Evolutionary conservation across 1,140 invertebrate species (phyloP), one percentile per base, ranked within the genome.

Genomic region (Forficula auricularia): DNA sequence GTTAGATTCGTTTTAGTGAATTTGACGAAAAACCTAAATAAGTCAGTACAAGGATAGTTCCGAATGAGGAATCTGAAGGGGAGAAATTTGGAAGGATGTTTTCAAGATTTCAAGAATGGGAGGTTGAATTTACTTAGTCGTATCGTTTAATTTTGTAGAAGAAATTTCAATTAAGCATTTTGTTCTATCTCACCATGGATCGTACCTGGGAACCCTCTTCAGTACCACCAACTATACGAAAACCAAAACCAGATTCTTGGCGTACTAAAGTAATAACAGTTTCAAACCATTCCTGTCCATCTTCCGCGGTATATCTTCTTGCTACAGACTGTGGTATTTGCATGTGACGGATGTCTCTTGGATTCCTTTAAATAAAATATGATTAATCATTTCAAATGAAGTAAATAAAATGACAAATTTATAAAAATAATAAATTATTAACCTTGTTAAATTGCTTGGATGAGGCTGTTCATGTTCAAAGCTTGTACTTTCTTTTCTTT

Each of bases 181-280:
- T 34, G 22, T n/a, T 32, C 37, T 20, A 16, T 27, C 41, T 41
- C 40, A 38, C 44, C 42, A 39, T 40, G 19, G 41, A 50, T 58
- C 62, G 55, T 67, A 84, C 86, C 66, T 95, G 85, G 48, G 89
- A 90, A 47, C 87, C 85, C 68, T 97, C 92, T 66, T 98, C 94
- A 1, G 88, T 91, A 20, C 95, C 95, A n/a, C 95, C 95, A 20
- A 98, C 86, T 57, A 98, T 94, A 50, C 94, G 70, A 68, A 98
- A 98, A 6, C 95, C 95, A 67, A 98, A 95, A 12, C 89, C 88
- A 56, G 73, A 74, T 39, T 89, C 82, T 56, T 86, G 81, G 39
- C 83, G 67, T 27, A 79, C 72, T 9, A 94, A 59, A 13, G 79
- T 79, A 0, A 92, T 80, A 38, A 79, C 71, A 44, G 82, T 78